phyloP scores from a whole-genome alignment of 2,113 vertebrate genomes.

The Ardeotis arabs region DNA sequence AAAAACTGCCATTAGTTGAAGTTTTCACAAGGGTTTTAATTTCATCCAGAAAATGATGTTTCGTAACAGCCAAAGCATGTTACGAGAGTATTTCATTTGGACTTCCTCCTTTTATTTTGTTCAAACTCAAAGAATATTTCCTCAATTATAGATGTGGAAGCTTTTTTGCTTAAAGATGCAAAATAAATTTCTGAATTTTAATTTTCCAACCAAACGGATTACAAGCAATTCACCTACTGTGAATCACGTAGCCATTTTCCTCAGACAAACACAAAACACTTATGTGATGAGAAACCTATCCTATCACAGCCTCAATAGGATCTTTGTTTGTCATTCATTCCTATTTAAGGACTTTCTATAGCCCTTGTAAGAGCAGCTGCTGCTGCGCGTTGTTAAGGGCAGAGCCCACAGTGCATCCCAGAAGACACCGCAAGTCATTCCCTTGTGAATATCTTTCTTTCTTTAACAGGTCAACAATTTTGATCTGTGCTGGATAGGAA shows the following conservation, averaged over 20 bases:
- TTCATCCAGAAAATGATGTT: not conserved
- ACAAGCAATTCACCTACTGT: not conserved
- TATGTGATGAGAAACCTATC: not conserved
- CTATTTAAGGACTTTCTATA: not conserved
- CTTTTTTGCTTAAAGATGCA: not conserved
- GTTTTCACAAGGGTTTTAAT: not conserved
- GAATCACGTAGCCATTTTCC: not conserved
- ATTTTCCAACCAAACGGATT: not conserved
- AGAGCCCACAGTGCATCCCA: not conserved
- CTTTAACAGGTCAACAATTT: conserved; percentile 7
- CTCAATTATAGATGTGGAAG: not conserved
- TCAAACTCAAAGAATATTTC: not conserved
- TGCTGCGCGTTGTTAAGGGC: not conserved
- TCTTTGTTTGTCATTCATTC: not conserved
- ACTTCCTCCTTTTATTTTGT: not conserved
- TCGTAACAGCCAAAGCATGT: not conserved
- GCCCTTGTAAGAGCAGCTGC: not conserved
- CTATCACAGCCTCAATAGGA: not conserved
- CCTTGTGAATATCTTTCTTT: not conserved
- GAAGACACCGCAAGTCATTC: not conserved
- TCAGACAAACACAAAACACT: not conserved
- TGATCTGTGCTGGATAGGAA: not conserved
- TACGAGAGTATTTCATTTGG: not conserved
- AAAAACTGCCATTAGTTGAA: not conserved
- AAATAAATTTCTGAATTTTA: not conserved